These are phyloP conservation scores for Pandemis corylana DNA, from an alignment of 2,888 invertebrate genomes.

Conservation along the genomic window DNA sequence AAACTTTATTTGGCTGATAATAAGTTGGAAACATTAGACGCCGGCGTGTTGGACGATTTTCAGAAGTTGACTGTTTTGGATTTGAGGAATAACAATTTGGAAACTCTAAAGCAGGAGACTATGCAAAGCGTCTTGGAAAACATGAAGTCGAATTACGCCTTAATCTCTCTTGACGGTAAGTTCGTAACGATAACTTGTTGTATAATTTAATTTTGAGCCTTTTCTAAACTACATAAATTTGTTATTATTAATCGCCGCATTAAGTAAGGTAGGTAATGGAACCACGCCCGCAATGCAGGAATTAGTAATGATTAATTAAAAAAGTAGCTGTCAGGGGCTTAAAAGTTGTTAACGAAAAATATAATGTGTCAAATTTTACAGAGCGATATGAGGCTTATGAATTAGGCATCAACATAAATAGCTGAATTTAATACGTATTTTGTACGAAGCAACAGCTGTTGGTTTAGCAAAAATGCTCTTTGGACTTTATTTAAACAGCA, in stretches of 20 bases:
- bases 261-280: neutral
- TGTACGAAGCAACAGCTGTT: neutral
- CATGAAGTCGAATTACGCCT: conserved; percentile 88
- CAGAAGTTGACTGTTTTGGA: conserved; percentile 90
- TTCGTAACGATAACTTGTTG: conserved; percentile 56
- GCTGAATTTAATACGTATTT: neutral
- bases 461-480: neutral
- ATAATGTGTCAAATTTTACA: neutral
- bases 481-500: neutral
- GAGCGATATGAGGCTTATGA: neutral
- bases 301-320: neutral
- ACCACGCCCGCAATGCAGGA: neutral
- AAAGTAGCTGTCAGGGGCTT: neutral
- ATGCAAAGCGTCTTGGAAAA: conserved; percentile 90
- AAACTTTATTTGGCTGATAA: conserved; percentile 91
- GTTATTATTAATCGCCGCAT: neutral
- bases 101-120: conserved; percentile 90
- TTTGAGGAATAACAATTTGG: conserved; percentile 90
- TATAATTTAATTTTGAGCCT: conserved; percentile 56
- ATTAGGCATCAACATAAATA: neutral
- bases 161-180: conserved; percentile 92
- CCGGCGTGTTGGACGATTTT: conserved; percentile 89
- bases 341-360: neutral
- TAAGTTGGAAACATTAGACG: conserved; percentile 88
- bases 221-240: conserved; percentile 43